These are phyloP conservation scores for Enteromius trimaculatus DNA, from an alignment of 2,797 vertebrate species.

Conservation along the genomic window DNA sequence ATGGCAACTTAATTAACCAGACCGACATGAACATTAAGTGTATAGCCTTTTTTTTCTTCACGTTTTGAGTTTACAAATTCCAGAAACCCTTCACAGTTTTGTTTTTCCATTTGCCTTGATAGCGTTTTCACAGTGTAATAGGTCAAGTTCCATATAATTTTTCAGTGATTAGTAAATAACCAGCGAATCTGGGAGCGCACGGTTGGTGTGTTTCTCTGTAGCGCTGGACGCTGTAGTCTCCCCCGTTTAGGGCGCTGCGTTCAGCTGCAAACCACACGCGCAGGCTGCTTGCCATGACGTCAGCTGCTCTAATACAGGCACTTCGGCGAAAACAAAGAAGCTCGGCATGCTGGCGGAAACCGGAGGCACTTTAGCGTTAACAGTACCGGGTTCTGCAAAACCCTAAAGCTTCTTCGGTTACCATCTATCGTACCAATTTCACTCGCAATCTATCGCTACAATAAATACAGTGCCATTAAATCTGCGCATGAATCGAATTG, in stretches of 20 bases:
- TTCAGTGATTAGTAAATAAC: neutral
- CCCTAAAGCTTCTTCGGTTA: neutral
- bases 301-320: slow-evolving; percentile 41
- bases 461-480: neutral
- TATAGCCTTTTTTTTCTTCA: neutral
- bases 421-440: neutral
- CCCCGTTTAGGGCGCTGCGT: neutral
- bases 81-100: neutral
- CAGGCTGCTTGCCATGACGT: slow-evolving; percentile 43
- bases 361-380: neutral
- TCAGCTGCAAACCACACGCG: slow-evolving; percentile 29
- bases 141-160: neutral
- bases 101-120: neutral
- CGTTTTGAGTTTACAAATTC: neutral
- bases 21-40: neutral
- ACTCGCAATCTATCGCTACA: neutral
- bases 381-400: slow-evolving; percentile 8
- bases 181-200: neutral
- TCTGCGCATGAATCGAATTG: neutral
- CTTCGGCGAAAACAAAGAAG: slow-evolving; percentile 60
- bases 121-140: neutral
- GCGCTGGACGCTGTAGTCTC: neutral
- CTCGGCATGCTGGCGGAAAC: slow-evolving; percentile 23
- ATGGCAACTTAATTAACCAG: neutral
- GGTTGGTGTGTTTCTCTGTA: neutral